Evolutionary conservation across 2,888 invertebrate species (phyloP).

Genomic region (Idaea aversata): DNA sequence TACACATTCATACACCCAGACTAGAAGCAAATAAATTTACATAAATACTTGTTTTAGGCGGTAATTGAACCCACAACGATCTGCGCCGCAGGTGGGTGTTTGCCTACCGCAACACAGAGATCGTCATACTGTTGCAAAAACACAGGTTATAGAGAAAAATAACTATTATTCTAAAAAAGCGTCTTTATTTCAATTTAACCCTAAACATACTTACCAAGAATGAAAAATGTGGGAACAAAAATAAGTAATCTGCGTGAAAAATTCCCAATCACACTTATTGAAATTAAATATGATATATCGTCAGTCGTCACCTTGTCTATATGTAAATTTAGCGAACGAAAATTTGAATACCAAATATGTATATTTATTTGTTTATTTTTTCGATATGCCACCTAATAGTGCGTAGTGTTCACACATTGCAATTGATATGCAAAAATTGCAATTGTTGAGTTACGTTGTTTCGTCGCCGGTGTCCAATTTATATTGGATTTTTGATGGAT

Average conservation of each 20-base stretch:
- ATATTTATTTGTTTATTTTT: constrained; percentile 61
- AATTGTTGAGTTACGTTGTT: constrained; percentile 14
- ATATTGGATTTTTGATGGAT: constrained; percentile 59
- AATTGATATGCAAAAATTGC: constrained; percentile 57
- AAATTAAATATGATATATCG: constrained; percentile 64
- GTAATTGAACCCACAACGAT: too few relatives aligned
- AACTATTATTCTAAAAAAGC: too few relatives aligned
- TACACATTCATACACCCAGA: too few relatives aligned
- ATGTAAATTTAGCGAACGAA: constrained; percentile 63
- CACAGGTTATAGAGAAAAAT: too few relatives aligned
- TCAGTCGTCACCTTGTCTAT: constrained; percentile 63
- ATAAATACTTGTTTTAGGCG: too few relatives aligned
- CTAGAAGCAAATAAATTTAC: too few relatives aligned
- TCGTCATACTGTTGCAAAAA: too few relatives aligned
- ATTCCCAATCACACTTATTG: constrained; percentile 36
- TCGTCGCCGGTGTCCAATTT: background rate
- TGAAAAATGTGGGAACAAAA: background rate
- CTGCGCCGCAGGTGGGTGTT: too few relatives aligned
- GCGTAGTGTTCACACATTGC: constrained; percentile 34
- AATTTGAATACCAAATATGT: constrained; percentile 74
- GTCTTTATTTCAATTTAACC: too few relatives aligned
- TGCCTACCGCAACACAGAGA: too few relatives aligned
- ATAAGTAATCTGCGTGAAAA: background rate
- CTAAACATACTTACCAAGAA: background rate
- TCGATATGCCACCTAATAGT: constrained; percentile 65